Percentiles rank a stretch among this genome's conserved stretches.
These are phyloP conservation scores for Cebidichthys violaceus DNA, from an alignment of 2,113 vertebrate species.

Conservation along the genomic window DNA sequence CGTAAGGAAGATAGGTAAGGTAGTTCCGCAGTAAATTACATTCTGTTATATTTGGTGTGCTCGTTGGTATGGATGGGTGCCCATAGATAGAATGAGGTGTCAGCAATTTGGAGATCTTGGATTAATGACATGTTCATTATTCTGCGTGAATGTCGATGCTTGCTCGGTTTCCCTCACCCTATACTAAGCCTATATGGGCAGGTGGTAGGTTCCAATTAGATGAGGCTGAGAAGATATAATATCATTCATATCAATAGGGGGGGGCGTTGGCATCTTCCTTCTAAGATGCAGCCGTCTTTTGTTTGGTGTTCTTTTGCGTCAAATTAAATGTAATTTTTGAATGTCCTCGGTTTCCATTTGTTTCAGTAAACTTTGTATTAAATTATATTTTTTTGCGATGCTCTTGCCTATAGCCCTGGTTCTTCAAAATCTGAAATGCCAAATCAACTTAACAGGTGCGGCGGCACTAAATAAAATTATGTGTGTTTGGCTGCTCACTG, in stretches of 20 bases:
- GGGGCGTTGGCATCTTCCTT: neutral
- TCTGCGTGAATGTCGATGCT: neutral
- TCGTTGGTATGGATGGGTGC: neutral
- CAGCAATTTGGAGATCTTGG: slow-evolving; percentile 3
- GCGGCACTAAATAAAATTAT: no score
- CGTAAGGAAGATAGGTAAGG: neutral
- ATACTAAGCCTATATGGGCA: neutral
- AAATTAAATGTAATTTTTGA: neutral
- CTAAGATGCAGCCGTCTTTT: neutral
- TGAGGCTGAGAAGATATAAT: neutral
- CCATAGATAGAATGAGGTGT: neutral
- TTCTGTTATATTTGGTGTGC: neutral
- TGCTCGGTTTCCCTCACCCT: neutral
- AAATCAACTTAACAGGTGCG: neutral
- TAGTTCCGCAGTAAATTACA: neutral
- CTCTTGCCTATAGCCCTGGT: neutral
- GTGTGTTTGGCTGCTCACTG: no score
- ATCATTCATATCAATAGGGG: neutral
- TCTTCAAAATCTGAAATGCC: neutral
- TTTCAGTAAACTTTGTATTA: no score
- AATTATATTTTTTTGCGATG: neutral
- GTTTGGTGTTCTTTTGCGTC: neutral
- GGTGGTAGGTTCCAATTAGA: neutral
- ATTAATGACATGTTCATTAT: slow-evolving; percentile 2
- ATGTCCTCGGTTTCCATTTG: no score